Evolutionary conservation across 2,888 invertebrate species (phyloP).

Genomic region (Apodemia mormo): DNA sequence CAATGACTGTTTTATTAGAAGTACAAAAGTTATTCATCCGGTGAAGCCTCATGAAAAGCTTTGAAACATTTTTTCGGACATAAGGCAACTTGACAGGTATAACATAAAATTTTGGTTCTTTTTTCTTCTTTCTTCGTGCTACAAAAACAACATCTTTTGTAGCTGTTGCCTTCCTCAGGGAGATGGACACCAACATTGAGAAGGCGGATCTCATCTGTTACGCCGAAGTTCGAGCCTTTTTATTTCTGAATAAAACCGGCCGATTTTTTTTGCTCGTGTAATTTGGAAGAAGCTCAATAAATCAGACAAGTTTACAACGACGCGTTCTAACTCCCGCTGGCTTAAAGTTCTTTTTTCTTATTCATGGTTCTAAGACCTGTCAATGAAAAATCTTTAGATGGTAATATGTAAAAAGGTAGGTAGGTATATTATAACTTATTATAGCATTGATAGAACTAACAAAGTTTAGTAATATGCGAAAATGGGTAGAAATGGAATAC

Average conservation of each 20-base stretch:
- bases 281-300: not conserved
- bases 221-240: not conserved
- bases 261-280: not conserved
- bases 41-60: too few relatives aligned
- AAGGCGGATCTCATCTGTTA: not conserved
- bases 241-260: not conserved
- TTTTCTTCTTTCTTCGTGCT: too few relatives aligned
- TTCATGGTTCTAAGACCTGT: not conserved
- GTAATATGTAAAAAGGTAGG: not conserved
- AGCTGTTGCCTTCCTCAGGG: not conserved
- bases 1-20: not conserved
- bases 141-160: too few relatives aligned
- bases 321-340: not conserved
- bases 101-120: not conserved
- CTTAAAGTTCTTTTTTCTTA: not conserved
- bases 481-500: not conserved
- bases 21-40: too few relatives aligned
- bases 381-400: too few relatives aligned
- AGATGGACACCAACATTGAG: not conserved
- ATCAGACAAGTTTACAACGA: not conserved
- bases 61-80: not conserved
- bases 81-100: not conserved
- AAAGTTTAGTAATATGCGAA: not conserved
- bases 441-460: not conserved
- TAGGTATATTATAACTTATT: not conserved